Conservation (phyloP, 2,797 vertebrate genomes). For the Hypotaenidia okinawae region DNA sequence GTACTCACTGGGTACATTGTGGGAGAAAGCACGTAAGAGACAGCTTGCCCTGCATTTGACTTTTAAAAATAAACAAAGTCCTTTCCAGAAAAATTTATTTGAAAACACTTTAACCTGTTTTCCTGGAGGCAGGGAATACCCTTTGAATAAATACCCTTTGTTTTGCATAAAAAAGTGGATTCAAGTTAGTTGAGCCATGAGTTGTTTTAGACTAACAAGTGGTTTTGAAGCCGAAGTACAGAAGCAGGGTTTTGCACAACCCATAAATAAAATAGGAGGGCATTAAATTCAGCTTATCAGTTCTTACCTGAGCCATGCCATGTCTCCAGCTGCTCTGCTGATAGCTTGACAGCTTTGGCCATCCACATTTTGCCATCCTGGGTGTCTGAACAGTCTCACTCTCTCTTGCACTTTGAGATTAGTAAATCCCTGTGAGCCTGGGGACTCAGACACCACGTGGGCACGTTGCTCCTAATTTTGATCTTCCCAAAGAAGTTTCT, state of each 20-base stretch:
- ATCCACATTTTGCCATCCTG: neutral
- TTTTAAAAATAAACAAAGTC: neutral
- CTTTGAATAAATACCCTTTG: neutral
- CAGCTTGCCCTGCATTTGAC: neutral
- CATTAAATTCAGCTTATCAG: neutral
- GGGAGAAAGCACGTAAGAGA: neutral
- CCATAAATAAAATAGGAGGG: neutral
- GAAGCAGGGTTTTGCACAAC: neutral
- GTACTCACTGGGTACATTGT: fast-evolving
- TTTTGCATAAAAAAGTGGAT: neutral
- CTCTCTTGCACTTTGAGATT: neutral
- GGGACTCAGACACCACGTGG: neutral
- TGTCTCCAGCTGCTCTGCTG: neutral
- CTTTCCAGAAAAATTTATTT: neutral
- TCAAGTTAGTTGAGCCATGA: neutral
- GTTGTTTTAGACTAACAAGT: neutral
- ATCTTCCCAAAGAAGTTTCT: neutral
- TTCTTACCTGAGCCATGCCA: neutral
- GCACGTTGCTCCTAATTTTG: neutral
- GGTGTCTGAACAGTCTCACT: neutral
- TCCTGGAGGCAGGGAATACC: neutral
- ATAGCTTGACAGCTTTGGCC: neutral
- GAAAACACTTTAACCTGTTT: neutral
- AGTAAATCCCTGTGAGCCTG: neutral
- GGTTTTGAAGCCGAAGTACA: neutral